Evolutionary conservation across 2,113 vertebrate genomes (phyloP).

Genomic region (Pelusios castaneus): DNA sequence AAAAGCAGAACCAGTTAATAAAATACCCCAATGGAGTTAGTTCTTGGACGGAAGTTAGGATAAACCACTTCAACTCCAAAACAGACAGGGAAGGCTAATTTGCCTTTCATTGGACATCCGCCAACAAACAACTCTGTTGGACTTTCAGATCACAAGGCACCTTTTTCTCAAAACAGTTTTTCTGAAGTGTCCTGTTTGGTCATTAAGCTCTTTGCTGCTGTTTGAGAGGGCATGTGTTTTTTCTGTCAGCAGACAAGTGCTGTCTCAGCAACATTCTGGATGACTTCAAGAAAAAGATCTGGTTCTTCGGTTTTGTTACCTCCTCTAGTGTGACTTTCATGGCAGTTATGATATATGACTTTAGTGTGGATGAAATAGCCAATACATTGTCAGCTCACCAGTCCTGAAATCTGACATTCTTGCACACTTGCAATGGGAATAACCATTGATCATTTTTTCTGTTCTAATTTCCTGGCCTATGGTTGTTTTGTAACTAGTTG

Average conservation of each 20-base stretch:
- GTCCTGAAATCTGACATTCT: background rate
- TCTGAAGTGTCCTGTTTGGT: background rate
- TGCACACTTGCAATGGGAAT: background rate
- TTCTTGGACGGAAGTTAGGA: rapidly evolving
- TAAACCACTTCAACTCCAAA: background rate
- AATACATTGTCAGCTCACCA: background rate
- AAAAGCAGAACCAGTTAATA: background rate
- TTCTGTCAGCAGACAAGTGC: background rate
- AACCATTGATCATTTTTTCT: background rate
- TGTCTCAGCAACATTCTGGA: background rate
- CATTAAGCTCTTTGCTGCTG: background rate
- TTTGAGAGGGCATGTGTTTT: background rate
- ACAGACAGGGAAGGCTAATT: background rate
- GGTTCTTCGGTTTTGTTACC: background rate
- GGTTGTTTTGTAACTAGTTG: background rate
- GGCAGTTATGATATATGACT: background rate
- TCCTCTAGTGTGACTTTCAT: background rate
- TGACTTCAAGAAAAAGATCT: background rate
- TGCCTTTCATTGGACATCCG: background rate
- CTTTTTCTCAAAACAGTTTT: background rate
- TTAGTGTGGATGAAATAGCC: background rate
- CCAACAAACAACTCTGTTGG: background rate
- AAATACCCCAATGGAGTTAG: background rate
- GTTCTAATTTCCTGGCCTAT: background rate
- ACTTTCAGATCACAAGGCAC: background rate